Conservation (phyloP, 2,113 vertebrate species). For the Pampusana beccarii region DNA sequence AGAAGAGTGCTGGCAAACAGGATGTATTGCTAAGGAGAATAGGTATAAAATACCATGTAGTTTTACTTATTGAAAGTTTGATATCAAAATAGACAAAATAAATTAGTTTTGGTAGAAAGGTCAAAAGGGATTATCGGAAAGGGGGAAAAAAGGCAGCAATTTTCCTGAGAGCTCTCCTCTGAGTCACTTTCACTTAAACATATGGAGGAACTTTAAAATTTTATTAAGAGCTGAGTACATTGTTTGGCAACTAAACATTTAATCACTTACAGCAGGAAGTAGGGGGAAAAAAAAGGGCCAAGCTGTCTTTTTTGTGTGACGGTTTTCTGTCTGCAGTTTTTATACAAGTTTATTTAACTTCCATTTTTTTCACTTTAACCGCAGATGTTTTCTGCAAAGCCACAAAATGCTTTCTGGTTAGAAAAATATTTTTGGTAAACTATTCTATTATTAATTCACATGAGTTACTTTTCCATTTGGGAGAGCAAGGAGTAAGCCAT, state of each 20-base stretch:
- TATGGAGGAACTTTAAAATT: neutral
- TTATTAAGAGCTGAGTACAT: neutral
- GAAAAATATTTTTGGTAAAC: neutral
- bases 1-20: neutral
- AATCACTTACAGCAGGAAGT: constrained; percentile 3
- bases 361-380: neutral
- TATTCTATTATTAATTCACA: neutral
- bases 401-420: constrained; percentile 19
- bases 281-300: neutral
- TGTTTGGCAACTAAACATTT: constrained; percentile 25
- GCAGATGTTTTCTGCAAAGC: constrained; percentile 2
- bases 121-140: neutral
- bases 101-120: neutral
- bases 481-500: neutral
- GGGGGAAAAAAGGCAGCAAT: neutral
- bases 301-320: neutral
- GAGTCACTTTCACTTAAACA: constrained; percentile 24
- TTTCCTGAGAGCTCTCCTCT: neutral
- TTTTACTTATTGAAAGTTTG: neutral
- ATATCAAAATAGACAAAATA: neutral
- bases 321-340: neutral
- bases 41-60: neutral
- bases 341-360: constrained; percentile 9
- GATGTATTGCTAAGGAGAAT: neutral
- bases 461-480: neutral